A percentile compares a stretch with the other conserved stretches of the same genome.
These are phyloP conservation scores for Hoplodrina blanda DNA, from an alignment of 2,888 invertebrate species.

Conservation along the genomic window DNA sequence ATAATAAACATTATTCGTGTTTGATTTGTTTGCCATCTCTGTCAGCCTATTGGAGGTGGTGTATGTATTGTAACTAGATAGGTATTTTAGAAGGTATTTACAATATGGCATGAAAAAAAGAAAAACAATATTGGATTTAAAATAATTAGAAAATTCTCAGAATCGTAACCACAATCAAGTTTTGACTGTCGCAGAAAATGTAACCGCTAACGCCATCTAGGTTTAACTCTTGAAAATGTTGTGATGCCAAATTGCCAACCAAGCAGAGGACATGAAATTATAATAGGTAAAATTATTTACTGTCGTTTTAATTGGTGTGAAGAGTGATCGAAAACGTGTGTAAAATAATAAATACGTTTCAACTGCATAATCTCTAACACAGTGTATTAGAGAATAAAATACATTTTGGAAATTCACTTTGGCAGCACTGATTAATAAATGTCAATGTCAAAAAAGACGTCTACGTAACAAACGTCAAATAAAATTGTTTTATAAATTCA, in stretches of 20 bases:
- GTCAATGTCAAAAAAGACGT: slow-evolving; percentile 5
- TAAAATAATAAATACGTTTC: neutral
- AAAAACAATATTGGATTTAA: too few relatives aligned
- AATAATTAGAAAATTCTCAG: too few relatives aligned
- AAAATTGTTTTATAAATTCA: slow-evolving; percentile 22
- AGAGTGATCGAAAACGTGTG: neutral
- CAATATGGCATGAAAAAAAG: too few relatives aligned
- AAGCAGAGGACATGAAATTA: neutral
- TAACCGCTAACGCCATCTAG: slow-evolving; percentile 29
- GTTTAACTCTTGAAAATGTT: neutral
- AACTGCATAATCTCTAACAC: neutral
- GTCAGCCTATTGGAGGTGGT: too few relatives aligned
- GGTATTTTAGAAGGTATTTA: too few relatives aligned
- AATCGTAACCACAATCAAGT: too few relatives aligned
- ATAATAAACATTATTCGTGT: too few relatives aligned
- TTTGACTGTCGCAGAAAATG: too few relatives aligned
- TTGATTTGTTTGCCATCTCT: too few relatives aligned
- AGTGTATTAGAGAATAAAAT: too few relatives aligned
- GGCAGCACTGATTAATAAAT: slow-evolving; percentile 4
- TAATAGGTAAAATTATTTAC: neutral
- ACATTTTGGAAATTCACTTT: neutral
- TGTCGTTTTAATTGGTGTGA: too few relatives aligned
- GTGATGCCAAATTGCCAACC: neutral
- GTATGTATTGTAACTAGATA: too few relatives aligned
- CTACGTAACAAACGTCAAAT: neutral